Evolutionary conservation across 2,113 vertebrate genomes (phyloP).

Genomic region (Pluvialis apricaria): DNA sequence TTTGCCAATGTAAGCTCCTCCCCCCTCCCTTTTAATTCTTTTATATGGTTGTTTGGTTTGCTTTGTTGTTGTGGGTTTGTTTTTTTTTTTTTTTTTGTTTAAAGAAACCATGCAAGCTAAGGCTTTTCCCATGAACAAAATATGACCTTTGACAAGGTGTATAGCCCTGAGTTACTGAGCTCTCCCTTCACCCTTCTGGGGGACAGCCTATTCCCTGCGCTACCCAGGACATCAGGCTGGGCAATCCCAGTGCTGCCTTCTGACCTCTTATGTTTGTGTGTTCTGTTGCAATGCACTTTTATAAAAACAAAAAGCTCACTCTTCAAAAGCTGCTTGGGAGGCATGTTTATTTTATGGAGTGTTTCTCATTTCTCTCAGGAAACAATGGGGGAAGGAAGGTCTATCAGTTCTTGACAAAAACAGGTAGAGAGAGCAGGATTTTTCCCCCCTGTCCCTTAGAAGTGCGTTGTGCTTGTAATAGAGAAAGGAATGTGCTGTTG

Average conservation of each 20-base stretch:
- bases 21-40: not conserved
- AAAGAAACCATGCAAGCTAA: not conserved
- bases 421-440: not conserved
- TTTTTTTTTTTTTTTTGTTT: not conserved
- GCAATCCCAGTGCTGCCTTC: not conserved
- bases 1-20: not conserved
- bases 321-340: not conserved
- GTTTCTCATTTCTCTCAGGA: not conserved
- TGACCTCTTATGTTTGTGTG: not conserved
- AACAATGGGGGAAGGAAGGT: not conserved
- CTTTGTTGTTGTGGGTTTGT: not conserved
- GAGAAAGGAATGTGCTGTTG: conserved; percentile 35
- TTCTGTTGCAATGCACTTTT: not conserved
- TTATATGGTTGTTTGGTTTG: not conserved
- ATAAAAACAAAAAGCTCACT: not conserved
- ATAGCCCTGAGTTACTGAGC: not conserved
- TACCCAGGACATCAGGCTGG: not conserved
- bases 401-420: not conserved
- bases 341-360: not conserved
- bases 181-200: not conserved
- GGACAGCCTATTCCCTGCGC: not conserved
- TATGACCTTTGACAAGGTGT: not conserved
- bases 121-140: not conserved
- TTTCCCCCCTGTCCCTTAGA: not conserved
- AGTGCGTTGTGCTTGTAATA: not conserved